Base-by-base conservation (phyloP, 2,797 vertebrate genomes). In the Nothura maculosa region DNA sequence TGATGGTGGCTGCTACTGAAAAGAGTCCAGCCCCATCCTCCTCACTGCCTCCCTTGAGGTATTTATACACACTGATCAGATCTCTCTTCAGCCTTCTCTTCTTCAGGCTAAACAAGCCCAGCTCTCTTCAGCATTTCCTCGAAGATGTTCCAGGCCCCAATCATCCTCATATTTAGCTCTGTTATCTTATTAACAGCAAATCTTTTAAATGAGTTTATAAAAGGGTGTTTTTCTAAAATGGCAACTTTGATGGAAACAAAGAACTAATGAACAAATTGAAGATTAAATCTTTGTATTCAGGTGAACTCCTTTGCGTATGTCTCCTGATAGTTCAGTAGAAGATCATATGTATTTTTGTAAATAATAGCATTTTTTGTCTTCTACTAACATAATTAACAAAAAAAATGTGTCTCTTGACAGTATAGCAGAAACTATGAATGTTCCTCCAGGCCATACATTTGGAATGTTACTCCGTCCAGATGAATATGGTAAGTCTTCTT, bases 371-470 rank as follows among this genome's bases (percentile, higher is more conserved):
- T 42, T 64, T 89, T 91, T 74, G 54, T 8, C 54, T 75, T 18
- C 63, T 75, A 62, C 67, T 54, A 45, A 95, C 36, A 25, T 79
- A 13, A 73, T 70, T 70, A 48, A 47, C 11, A 76, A 97, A 68
- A 77, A 64, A 52, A 47, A 67, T 87, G 11, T 97, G 87, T 69
- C 95, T 72, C 72, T 95, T 95, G 82, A 69, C 90, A 99, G 99
- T 58, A 98, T 96, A 96, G 97, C 93, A 94, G 98, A 98, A 52
- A 97, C 97, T 7, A 92, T 97, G 91, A 98, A 96, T 4, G 80
- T 98, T 94, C 95, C 98, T 42, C 91, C 96, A 78, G 97, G 96
- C 85, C 97, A 98, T 95, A 98, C 97, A 12, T 99, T 99, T 98
- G 99, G 99, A 90, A 68, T 92, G 36, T 42, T 95, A 50, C 10